Evolutionary conservation across 2,797 vertebrate species (phyloP).

Genomic region (Halcyon leucocephala): DNA sequence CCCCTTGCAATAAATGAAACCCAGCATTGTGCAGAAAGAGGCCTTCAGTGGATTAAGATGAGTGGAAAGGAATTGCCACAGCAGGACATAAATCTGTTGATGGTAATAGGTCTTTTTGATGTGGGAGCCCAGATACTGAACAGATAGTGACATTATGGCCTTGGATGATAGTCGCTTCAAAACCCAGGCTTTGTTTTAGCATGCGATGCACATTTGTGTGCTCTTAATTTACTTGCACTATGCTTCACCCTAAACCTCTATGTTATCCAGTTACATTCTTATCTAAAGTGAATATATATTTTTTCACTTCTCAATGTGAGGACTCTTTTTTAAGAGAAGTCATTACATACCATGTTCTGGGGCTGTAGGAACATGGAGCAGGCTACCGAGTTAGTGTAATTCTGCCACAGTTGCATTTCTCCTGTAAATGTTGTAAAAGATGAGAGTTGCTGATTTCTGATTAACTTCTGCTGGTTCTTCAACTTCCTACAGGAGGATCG

Average conservation of each 20-base stretch:
- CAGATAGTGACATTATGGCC: not conserved
- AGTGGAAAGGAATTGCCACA: not conserved
- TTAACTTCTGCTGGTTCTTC: conserved; percentile 11
- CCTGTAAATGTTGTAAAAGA: not conserved
- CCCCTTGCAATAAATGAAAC: not conserved
- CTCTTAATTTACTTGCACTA: not conserved
- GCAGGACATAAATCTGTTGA: not conserved
- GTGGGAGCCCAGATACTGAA: not conserved
- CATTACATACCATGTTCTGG: not conserved
- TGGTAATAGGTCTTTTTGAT: not conserved
- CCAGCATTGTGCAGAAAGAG: not conserved
- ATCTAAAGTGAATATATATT: not conserved
- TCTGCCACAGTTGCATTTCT: not conserved
- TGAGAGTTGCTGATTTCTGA: not conserved
- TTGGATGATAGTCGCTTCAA: not conserved
- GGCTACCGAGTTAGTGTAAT: not conserved
- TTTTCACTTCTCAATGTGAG: not conserved
- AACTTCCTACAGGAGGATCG: conserved; percentile 88
- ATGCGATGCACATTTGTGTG: not conserved
- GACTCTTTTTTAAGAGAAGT: not conserved
- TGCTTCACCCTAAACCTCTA: not conserved
- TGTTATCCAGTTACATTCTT: not conserved
- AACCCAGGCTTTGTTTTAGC: not conserved
- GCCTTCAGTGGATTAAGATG: not conserved
- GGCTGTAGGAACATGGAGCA: not conserved